Evolutionary conservation across 2,113 vertebrate species (phyloP).

Genomic region (Marcusenius ussheri): DNA sequence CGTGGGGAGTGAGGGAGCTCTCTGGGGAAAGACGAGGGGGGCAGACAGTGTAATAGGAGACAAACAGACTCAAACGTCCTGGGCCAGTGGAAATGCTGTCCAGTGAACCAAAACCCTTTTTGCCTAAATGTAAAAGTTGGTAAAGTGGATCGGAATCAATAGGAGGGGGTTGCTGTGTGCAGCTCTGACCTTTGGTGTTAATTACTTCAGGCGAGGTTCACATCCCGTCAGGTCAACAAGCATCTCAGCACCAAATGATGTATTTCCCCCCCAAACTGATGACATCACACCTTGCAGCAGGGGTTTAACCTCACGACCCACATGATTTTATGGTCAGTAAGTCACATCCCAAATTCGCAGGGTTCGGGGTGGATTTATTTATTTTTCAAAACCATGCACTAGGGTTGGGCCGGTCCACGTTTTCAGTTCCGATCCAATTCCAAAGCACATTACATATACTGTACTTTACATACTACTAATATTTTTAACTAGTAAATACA

Average conservation of each 20-base stretch:
- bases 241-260: constrained; percentile 10
- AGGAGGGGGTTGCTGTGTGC: background rate
- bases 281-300: background rate
- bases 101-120: background rate
- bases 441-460: too few species aligned
- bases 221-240: constrained; percentile 2
- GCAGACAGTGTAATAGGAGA: constrained; percentile 5
- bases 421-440: too few species aligned
- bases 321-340: background rate
- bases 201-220: constrained; percentile 37
- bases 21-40: constrained; percentile 43
- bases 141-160: background rate
- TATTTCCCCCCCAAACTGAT: constrained; percentile 25
- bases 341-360: background rate
- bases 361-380: constrained; percentile 12
- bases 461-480: too few species aligned
- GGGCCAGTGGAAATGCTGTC: background rate
- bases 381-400: background rate
- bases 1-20: constrained; percentile 89
- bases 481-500: too few species aligned
- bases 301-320: background rate
- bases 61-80: background rate
- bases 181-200: constrained; percentile 36
- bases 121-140: background rate
- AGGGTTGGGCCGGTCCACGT: too few species aligned